Base-by-base conservation (phyloP, 2,113 vertebrate genomes). In the Melanerpes aurifrons region DNA sequence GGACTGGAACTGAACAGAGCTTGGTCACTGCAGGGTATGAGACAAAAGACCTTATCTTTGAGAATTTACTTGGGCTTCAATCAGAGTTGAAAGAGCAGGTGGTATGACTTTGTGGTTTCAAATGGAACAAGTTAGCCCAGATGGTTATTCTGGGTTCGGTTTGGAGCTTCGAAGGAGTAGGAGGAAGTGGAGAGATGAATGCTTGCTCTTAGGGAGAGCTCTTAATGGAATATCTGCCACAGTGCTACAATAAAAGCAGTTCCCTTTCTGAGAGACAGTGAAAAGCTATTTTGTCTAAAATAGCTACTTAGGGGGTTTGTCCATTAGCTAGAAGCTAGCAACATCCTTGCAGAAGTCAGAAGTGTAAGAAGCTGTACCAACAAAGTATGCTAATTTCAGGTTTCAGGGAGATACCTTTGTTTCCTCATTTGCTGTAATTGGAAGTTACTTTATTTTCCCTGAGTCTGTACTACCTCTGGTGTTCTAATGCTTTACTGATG, bases 401-500 rank as follows among this genome's bases (percentile, higher is more conserved):
- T 64, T n/a, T 15, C 19, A 18, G 21, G 8, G 6, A 21, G 18
- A 84, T 89, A 32, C 37, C 10, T 47, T 56, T 35, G 10, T 62
- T 77, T 91, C 29, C 68, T 71, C 57, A 57, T 28, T 15, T 50
- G 32, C 17, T 62, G 3, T 32, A 40, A 48, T 40, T 48, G 37
- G 40, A 57, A 68, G 48, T 35, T 28, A 48, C 72, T 15, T 70
- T 25, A 25, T 14, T 59, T 77, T 86, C 28, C 26, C 6, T 79
- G 57, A 35, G 54, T 8, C 2, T 90, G 21, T 79, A 24, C 47
- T 71, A 0, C 10, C 69, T 28, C 6, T 58, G 48, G 26, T 64
- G n/a, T 87, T 48, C 70, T 92, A 59, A 90, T 94, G 71, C 94
- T 97, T 87, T 93, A 22, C 19, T 74, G 0, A 66, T 66, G 1